A percentile compares a stretch with the other conserved stretches of the same genome.
Evolutionary conservation across 2,888 invertebrate genomes (phyloP).

Genomic region (Cheilosia grossa): DNA sequence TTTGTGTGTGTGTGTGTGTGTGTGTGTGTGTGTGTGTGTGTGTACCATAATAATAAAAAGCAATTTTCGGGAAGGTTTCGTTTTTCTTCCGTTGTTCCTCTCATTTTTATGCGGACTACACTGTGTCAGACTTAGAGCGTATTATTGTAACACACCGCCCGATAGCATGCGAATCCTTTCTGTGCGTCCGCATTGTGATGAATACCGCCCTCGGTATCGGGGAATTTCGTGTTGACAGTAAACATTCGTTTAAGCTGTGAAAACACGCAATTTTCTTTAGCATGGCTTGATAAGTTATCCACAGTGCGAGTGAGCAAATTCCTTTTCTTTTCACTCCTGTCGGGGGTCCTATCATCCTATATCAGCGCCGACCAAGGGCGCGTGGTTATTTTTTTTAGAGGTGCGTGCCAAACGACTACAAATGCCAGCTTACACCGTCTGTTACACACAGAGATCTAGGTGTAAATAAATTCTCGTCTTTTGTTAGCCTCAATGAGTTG

Average conservation of each 20-base stretch:
- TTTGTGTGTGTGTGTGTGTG: slow-evolving; percentile 52
- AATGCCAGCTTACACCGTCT: slow-evolving; percentile 68
- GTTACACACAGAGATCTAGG: slow-evolving; percentile 52
- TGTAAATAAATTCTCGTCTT: slow-evolving; percentile 74
- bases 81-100: slow-evolving; percentile 31
- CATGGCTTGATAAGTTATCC: slow-evolving; percentile 63
- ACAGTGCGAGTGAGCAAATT: slow-evolving; percentile 20
- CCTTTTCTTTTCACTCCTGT: slow-evolving; percentile 18
- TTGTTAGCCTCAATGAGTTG: slow-evolving; percentile 73
- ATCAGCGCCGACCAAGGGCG: background rate
- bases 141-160: slow-evolving; percentile 62
- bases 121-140: slow-evolving; percentile 42
- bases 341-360: slow-evolving; percentile 23
- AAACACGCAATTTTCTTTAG: slow-evolving; percentile 74
- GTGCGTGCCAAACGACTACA: slow-evolving; percentile 71
- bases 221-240: slow-evolving; percentile 74
- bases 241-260: slow-evolving; percentile 75
- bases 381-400: slow-evolving; percentile 1
- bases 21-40: slow-evolving; percentile 56
- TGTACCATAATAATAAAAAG: slow-evolving; percentile 67
- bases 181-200: slow-evolving; percentile 52
- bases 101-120: slow-evolving; percentile 56
- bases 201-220: slow-evolving; percentile 64
- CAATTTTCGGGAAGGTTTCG: slow-evolving; percentile 67
- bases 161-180: slow-evolving; percentile 68